Base-by-base conservation (phyloP, 1,140 invertebrate species). In the Drosophila rhopaloa region DNA sequence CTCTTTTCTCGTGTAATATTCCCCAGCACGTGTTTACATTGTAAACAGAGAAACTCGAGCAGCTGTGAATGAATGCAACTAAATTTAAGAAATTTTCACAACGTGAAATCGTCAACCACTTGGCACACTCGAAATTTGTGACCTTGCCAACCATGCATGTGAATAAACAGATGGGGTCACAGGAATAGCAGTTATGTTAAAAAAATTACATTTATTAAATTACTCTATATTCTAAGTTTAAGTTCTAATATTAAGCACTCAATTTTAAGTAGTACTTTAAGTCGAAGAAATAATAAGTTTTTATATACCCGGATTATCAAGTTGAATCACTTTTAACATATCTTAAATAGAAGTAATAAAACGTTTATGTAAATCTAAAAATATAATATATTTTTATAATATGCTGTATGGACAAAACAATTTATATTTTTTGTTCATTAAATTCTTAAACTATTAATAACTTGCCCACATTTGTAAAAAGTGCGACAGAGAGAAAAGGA, bases 11-110 rank as follows among this genome's bases (percentile, higher is more conserved):
- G 7, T 32, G 14, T 43, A 56, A 35, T 76, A 43, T 76, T 14
- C 32, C 35, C 5, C 9, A 62, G 68, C 72, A 75, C 72, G 72
- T 76, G 73, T 67, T 76, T 76, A 67, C 74, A 67, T 76, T 76
- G 61, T 68, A 76, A 76, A 77, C 62, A 67, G 29, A 44, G 47
- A 35, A 66, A 35, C 35, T n/a, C 66, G 44, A 41, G 40, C 62
- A 67, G 74, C 73, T 77, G 44, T 76, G 47, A 76, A 70, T 60
- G 55, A 53, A 37, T 76, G 35, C 56, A 61, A 35, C 38, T 19
- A 29, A 55, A 68, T 61, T 77, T 78, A 44, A 61, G 47, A 51
- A 55, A 59, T 70, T 77, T 46, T 50, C 48, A 19, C 19, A 41
- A 9, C 14, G 53, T 41, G 41, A 65, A 67, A 58, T 76, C 75